These are phyloP conservation scores for Podarcis muralis DNA, from an alignment of 2,113 vertebrate species.

Conservation along the genomic window DNA sequence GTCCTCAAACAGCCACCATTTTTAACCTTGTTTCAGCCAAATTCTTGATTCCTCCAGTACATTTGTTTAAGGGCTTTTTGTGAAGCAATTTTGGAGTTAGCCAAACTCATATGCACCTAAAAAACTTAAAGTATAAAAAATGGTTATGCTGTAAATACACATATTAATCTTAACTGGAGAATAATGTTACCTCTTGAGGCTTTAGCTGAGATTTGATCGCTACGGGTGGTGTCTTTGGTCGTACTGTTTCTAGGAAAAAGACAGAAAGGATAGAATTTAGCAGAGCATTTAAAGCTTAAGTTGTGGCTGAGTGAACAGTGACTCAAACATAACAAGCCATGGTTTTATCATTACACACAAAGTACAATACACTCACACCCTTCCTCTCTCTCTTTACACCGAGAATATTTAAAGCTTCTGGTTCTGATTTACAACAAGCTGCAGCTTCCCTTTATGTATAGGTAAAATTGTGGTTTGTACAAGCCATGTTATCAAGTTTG, in stretches of 20 bases:
- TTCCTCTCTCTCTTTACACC: not conserved
- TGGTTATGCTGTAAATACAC: not conserved
- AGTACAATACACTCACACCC: no score
- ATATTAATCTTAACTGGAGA: not conserved
- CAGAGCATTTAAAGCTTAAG: not conserved
- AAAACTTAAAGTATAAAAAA: not conserved
- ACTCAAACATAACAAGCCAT: not conserved
- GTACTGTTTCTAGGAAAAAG: constrained; percentile 80
- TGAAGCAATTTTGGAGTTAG: not conserved
- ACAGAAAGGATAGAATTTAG: constrained; percentile 15
- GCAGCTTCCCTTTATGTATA: not conserved
- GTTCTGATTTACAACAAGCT: not conserved
- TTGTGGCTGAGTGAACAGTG: not conserved
- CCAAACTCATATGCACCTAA: not conserved
- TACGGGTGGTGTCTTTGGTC: constrained; percentile 91
- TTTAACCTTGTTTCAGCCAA: not conserved
- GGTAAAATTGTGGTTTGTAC: not conserved
- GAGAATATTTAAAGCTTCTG: not conserved
- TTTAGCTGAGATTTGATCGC: constrained; percentile 85
- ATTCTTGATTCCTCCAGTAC: not conserved
- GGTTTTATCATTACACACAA: not conserved
- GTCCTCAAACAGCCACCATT: not conserved
- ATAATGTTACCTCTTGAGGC: constrained; percentile 81
- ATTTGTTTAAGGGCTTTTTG: not conserved
- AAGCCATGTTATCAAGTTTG: not conserved